Conservation (phyloP, 1,140 invertebrate species). For the Drosophila orena region DNA sequence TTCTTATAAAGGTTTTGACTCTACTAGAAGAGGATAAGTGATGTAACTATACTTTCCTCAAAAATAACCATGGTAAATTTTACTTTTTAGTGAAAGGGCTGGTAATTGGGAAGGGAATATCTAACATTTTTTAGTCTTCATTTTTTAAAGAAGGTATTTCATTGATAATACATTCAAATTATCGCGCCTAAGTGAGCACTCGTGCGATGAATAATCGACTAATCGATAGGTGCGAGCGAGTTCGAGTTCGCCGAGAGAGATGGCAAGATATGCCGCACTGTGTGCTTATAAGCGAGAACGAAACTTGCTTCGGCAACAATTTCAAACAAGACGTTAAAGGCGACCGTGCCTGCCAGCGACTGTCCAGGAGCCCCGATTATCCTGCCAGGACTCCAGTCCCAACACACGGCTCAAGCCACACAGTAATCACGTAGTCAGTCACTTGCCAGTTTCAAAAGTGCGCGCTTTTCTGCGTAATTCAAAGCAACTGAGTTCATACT, state of each 20-base stretch:
- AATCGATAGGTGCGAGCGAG: conserved; percentile 3
- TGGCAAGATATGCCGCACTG: background rate
- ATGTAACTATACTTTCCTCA: too few relatives aligned
- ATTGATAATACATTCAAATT: background rate
- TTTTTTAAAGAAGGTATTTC: too few relatives aligned
- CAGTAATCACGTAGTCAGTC: background rate
- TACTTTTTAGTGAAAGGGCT: too few relatives aligned
- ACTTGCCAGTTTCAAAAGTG: conserved; percentile 32
- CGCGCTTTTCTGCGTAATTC: conserved; percentile 24
- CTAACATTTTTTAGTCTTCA: too few relatives aligned
- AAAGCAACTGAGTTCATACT: background rate
- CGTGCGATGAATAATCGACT: background rate
- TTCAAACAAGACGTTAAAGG: conserved; percentile 71
- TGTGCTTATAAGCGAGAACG: conserved; percentile 32
- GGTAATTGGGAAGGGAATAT: too few relatives aligned
- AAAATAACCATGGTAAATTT: too few relatives aligned
- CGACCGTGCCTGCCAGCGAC: conserved; percentile 40
- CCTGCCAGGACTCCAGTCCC: conserved; percentile 22
- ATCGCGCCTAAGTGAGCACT: background rate
- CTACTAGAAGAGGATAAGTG: too few relatives aligned
- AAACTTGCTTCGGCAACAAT: conserved; percentile 62
- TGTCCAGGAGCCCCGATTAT: conserved; percentile 8
- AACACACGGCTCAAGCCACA: background rate
- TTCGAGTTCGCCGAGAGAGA: conserved; percentile 6
- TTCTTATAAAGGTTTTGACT: too few relatives aligned